These are phyloP conservation scores for Calephelis nemesis DNA, from an alignment of 1,140 invertebrate species.

Conservation along the genomic window DNA sequence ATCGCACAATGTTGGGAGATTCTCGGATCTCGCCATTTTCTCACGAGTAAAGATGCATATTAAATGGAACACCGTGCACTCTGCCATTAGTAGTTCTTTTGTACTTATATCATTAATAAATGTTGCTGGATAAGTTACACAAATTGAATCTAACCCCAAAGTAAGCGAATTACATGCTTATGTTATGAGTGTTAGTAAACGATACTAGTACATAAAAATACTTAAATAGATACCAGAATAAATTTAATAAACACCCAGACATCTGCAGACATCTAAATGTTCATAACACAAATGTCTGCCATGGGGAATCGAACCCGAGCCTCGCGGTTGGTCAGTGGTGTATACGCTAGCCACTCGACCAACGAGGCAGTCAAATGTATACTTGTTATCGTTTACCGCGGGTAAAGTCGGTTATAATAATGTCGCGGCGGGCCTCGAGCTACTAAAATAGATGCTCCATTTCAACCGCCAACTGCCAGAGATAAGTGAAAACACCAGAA, in stretches of 20 bases:
- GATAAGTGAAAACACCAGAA: slow-evolving; percentile 67
- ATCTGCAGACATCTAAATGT: too few species aligned
- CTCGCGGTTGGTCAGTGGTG: too few species aligned
- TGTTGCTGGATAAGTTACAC: not conserved
- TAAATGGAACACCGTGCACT: slow-evolving; percentile 62
- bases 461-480: slow-evolving; percentile 65
- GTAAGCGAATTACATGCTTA: too few species aligned
- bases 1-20: slow-evolving; percentile 25
- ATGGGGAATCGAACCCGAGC: too few species aligned
- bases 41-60: slow-evolving; percentile 45
- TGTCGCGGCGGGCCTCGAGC: slow-evolving; percentile 70
- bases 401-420: slow-evolving; percentile 63
- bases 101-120: not conserved
- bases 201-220: too few species aligned
- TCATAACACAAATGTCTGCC: too few species aligned
- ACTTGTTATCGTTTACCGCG: slow-evolving; percentile 26
- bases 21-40: slow-evolving; percentile 33
- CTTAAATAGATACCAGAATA: too few species aligned
- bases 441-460: slow-evolving; percentile 75
- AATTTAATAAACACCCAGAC: too few species aligned
- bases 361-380: not conserved
- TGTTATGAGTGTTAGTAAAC: too few species aligned
- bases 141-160: too few species aligned
- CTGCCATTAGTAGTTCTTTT: slow-evolving; percentile 45
- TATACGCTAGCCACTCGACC: too few species aligned